phyloP scores from a whole-genome alignment of 2,888 invertebrate genomes.

The Idaea dimidiata region DNA sequence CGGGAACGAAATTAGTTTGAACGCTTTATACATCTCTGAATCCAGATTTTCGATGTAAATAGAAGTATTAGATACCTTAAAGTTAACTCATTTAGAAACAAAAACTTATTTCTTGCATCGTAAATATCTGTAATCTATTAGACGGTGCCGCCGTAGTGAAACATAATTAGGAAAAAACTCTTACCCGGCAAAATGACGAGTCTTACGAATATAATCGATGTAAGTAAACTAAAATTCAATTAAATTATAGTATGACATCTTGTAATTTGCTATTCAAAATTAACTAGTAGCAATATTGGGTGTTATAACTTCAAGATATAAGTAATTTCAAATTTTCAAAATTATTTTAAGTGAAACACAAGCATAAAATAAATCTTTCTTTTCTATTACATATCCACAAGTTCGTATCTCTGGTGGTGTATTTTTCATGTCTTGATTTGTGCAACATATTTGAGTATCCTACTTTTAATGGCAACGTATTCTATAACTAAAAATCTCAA shows the following conservation, averaged over 20 bases:
- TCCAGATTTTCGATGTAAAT: not conserved
- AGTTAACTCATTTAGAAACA: not conserved
- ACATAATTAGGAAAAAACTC: not conserved
- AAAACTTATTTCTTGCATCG: not conserved
- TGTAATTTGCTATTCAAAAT: no score
- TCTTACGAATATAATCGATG: not conserved
- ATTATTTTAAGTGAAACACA: not conserved
- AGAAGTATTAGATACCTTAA: not conserved
- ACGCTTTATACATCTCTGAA: not conserved
- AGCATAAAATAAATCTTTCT: not conserved
- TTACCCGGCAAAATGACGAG: not conserved
- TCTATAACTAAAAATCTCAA: no score
- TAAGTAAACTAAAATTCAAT: not conserved
- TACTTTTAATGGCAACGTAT: no score
- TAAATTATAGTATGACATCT: not conserved
- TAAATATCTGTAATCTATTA: not conserved
- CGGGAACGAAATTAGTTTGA: conserved; percentile 1
- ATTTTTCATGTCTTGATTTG: no score
- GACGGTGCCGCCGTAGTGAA: not conserved
- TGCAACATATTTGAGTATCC: no score
- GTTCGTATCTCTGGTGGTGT: no score
- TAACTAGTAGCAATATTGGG: no score
- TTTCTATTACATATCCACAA: no score
- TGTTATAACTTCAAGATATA: not conserved
- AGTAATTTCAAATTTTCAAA: not conserved